Evolutionary conservation across 2,113 vertebrate species (phyloP).

Genomic region (Burhinus oedicnemus): DNA sequence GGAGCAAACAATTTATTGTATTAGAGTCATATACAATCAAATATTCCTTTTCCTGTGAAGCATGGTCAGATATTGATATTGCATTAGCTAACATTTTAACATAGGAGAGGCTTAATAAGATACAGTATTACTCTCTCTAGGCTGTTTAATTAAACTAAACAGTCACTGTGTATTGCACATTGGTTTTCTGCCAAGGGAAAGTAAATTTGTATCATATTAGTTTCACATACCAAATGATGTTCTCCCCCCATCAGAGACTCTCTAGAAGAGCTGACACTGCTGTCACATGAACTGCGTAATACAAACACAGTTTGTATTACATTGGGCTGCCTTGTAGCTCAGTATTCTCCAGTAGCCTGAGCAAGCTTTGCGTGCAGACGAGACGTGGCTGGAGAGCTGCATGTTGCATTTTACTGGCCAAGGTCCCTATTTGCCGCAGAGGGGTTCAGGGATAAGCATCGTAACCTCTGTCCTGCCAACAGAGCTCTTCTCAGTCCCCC

Average conservation of each 20-base stretch:
- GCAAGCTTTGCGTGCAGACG: not conserved
- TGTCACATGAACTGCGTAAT: not conserved
- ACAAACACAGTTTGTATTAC: not conserved
- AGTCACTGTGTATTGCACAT: not conserved
- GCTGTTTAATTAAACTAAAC: conserved; percentile 64
- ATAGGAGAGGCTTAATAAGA: conserved; percentile 50
- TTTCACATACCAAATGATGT: conserved; percentile 5
- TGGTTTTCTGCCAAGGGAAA: conserved; percentile 48
- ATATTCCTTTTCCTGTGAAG: conserved; percentile 30
- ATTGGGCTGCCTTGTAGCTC: not conserved
- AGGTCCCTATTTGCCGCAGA: accelerated
- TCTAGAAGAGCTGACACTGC: conserved; percentile 13
- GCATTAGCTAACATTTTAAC: conserved; percentile 49
- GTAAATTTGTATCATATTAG: conserved; percentile 50
- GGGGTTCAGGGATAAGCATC: not conserved
- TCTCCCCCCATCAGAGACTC: not conserved
- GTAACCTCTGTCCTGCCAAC: not conserved
- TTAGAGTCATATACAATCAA: conserved; percentile 47
- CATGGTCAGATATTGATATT: conserved; percentile 48
- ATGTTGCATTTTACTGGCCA: not conserved
- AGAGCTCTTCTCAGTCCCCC: not conserved
- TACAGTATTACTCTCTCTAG: conserved; percentile 48
- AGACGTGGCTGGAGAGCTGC: not conserved
- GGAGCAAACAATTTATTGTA: conserved; percentile 31
- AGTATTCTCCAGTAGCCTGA: not conserved